phyloP scores from a whole-genome alignment of 2,888 invertebrate species.

The Tanytarsus gracilentus region DNA sequence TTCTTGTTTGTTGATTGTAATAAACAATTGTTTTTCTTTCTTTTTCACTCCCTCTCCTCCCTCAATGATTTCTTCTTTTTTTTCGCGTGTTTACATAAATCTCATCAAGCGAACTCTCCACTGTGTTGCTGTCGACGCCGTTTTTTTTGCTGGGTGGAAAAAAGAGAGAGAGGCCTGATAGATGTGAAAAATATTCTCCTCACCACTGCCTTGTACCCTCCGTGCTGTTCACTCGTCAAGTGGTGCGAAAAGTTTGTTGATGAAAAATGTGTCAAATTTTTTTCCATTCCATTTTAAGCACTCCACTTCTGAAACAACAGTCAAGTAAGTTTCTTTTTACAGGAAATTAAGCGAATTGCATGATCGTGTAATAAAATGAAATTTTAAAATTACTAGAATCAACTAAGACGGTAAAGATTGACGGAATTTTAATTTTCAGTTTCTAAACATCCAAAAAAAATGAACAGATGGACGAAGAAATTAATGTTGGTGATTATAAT shows the following conservation, averaged over 20 bases:
- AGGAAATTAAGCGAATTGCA: no score
- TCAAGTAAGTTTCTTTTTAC: no score
- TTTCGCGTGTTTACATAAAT: conserved; percentile 27
- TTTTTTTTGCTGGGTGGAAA: not conserved
- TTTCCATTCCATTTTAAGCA: not conserved
- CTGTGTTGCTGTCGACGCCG: not conserved
- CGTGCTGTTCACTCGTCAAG: not conserved
- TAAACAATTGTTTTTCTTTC: conserved; percentile 19
- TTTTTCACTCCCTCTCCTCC: not conserved
- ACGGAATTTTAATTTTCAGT: no score
- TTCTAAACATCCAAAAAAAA: no score
- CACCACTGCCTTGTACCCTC: not conserved
- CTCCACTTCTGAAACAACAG: no score
- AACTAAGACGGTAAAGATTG: no score
- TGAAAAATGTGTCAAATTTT: not conserved
- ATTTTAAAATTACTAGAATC: no score
- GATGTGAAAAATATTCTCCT: not conserved
- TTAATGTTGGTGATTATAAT: no score
- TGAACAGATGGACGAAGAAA: no score
- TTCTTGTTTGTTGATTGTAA: conserved; percentile 13
- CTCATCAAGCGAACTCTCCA: conserved; percentile 14
- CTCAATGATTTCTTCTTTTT: not conserved
- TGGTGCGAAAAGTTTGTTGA: not conserved
- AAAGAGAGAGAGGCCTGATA: not conserved
- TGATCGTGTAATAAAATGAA: no score